phyloP scores from a whole-genome alignment of 1,140 invertebrate genomes.

The Apis florea region DNA sequence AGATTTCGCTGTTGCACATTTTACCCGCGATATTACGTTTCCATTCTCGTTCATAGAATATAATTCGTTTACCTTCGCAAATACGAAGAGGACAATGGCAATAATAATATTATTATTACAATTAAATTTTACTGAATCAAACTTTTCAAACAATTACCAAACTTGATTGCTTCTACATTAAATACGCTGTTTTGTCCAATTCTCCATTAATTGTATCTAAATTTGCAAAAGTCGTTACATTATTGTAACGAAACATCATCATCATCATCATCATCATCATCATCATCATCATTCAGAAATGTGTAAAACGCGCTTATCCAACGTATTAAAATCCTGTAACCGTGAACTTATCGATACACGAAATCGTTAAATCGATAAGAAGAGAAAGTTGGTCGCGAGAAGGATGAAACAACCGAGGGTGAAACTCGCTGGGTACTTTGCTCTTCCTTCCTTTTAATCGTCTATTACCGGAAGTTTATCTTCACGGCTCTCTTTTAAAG shows the following conservation, averaged over 20 bases:
- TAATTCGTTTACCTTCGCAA: no score
- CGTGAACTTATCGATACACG: background rate
- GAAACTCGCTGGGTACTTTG: slow-evolving; percentile 14
- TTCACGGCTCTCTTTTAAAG: background rate
- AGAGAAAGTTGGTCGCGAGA: slow-evolving; percentile 5
- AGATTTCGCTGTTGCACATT: background rate
- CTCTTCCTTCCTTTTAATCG: slow-evolving; percentile 15
- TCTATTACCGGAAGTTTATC: slow-evolving; percentile 3
- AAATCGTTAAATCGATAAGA: slow-evolving; percentile 36
- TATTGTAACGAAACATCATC: background rate
- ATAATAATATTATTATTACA: background rate
- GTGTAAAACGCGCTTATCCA: background rate
- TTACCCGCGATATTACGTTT: no score
- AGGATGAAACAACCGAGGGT: background rate
- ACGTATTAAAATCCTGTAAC: background rate
- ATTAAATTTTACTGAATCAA: background rate
- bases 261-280: background rate
- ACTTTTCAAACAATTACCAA: background rate
- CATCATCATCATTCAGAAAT: background rate
- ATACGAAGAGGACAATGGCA: no score
- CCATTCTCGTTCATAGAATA: no score
- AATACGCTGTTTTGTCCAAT: background rate
- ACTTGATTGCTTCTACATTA: background rate
- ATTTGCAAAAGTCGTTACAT: background rate
- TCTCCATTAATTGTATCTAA: background rate